Evolutionary conservation across 1,140 invertebrate species (phyloP).

Genomic region (Heliconius hewitsoni): DNA sequence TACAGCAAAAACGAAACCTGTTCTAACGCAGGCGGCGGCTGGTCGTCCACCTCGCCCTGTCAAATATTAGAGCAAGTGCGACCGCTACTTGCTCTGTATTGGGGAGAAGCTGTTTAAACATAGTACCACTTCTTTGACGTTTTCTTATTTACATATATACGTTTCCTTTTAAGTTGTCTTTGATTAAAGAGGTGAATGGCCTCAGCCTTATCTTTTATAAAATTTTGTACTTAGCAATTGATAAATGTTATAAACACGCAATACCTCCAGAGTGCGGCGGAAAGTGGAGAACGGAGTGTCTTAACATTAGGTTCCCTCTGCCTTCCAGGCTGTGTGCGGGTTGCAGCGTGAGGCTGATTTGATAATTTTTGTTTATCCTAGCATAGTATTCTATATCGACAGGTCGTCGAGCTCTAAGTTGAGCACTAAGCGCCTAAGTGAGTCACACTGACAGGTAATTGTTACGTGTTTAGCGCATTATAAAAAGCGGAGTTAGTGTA

Average conservation of each 20-base stretch:
- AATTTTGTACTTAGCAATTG: too few relatives aligned
- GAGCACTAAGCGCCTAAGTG: background rate
- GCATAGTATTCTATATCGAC: background rate
- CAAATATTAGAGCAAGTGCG: slow-evolving; percentile 26
- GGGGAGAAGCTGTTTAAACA: background rate
- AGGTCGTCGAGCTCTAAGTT: background rate
- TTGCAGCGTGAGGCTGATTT: too few relatives aligned
- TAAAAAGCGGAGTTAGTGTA: background rate
- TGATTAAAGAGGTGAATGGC: background rate
- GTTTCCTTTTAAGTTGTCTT: background rate
- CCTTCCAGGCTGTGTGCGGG: too few relatives aligned
- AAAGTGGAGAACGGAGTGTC: too few relatives aligned
- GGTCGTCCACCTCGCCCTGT: slow-evolving; percentile 23
- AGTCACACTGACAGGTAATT: slow-evolving; percentile 1
- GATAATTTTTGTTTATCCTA: background rate
- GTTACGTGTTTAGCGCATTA: slow-evolving; percentile 1
- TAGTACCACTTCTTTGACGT: background rate
- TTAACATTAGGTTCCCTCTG: too few relatives aligned
- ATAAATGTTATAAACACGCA: too few relatives aligned
- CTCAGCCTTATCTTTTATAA: background rate
- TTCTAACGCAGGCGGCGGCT: background rate
- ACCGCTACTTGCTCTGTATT: background rate
- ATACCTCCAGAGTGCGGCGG: too few relatives aligned
- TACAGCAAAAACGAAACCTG: slow-evolving; percentile 18
- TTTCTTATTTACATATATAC: background rate